Evolutionary conservation across 2,888 invertebrate species (phyloP).

Genomic region (Apodemia duryi): DNA sequence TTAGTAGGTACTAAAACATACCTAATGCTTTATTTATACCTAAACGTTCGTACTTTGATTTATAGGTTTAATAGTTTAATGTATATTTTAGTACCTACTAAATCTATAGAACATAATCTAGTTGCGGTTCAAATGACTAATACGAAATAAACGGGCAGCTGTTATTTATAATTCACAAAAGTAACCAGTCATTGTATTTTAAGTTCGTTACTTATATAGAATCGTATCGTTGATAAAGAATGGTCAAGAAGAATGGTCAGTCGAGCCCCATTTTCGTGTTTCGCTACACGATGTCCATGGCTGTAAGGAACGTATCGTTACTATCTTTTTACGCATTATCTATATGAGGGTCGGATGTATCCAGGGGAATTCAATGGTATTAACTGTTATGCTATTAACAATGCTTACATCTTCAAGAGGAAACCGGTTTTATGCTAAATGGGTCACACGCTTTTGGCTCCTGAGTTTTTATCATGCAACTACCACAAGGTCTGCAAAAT

Average conservation of each 20-base stretch:
- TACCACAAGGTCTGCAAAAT: slow-evolving; percentile 8
- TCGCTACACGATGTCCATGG: slow-evolving; percentile 59
- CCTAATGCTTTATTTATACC: background rate
- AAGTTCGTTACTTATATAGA: slow-evolving; percentile 47
- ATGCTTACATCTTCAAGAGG: slow-evolving; percentile 69
- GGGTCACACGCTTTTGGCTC: slow-evolving; percentile 77
- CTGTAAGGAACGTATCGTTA: slow-evolving; percentile 59
- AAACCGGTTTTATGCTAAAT: slow-evolving; percentile 76
- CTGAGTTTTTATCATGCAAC: slow-evolving; percentile 52
- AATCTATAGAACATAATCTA: slow-evolving; percentile 9
- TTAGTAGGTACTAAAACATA: too few species aligned
- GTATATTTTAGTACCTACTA: background rate
- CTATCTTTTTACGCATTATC: slow-evolving; percentile 73
- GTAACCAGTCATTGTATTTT: slow-evolving; percentile 44
- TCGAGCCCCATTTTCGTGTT: slow-evolving; percentile 58
- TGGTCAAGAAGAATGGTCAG: slow-evolving; percentile 59
- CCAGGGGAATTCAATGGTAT: slow-evolving; percentile 69
- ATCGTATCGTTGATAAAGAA: slow-evolving; percentile 36
- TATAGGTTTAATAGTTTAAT: background rate
- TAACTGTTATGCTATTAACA: slow-evolving; percentile 71
- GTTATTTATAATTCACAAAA: slow-evolving; percentile 48
- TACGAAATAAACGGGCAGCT: slow-evolving; percentile 41
- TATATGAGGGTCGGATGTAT: slow-evolving; percentile 66
- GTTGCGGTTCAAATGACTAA: slow-evolving; percentile 24
- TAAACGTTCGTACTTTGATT: background rate